Percentiles rank a stretch among this genome's conserved stretches.
These are phyloP conservation scores for Tretioscincus oriximinensis DNA, from an alignment of 2,113 vertebrate genomes.

Conservation along the genomic window DNA sequence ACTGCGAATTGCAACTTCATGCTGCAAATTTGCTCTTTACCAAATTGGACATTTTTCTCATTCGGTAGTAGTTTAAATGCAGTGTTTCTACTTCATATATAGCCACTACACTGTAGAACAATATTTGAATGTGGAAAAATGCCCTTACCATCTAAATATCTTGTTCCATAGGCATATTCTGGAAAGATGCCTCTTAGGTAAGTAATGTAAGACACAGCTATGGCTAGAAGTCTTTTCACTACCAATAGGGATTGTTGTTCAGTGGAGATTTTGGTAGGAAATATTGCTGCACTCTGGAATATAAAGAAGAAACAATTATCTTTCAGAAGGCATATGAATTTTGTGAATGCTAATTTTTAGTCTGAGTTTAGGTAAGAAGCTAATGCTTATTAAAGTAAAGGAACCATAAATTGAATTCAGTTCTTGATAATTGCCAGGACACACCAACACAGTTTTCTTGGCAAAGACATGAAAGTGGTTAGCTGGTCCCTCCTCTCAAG, in stretches of 20 bases:
- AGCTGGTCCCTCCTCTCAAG: no score
- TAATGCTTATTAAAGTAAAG: not conserved
- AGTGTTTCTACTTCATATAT: not conserved
- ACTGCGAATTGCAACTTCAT: conserved; percentile 2
- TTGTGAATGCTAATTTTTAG: not conserved
- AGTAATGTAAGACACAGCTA: conserved; percentile 91
- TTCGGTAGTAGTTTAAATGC: not conserved
- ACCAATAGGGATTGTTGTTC: conserved; percentile 88
- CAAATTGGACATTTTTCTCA: not conserved
- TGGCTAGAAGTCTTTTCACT: conserved; percentile 91
- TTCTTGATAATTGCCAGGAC: no score
- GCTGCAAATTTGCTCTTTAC: not conserved
- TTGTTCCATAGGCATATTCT: conserved; percentile 88
- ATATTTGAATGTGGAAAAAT: not conserved
- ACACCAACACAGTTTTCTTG: no score
- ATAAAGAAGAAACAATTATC: not conserved
- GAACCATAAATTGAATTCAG: no score
- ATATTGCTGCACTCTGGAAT: conserved; percentile 74
- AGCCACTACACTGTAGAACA: fast-evolving
- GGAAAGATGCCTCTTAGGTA: conserved; percentile 95
- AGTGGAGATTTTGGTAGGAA: conserved; percentile 80
- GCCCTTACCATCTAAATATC: conserved; percentile 88
- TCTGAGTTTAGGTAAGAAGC: not conserved
- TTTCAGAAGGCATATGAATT: not conserved
- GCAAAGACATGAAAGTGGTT: no score